A percentile compares a stretch with the other conserved stretches of the same genome.
Evolutionary conservation across 1,140 invertebrate genomes (phyloP).

Genomic region (Venturia canescens): DNA sequence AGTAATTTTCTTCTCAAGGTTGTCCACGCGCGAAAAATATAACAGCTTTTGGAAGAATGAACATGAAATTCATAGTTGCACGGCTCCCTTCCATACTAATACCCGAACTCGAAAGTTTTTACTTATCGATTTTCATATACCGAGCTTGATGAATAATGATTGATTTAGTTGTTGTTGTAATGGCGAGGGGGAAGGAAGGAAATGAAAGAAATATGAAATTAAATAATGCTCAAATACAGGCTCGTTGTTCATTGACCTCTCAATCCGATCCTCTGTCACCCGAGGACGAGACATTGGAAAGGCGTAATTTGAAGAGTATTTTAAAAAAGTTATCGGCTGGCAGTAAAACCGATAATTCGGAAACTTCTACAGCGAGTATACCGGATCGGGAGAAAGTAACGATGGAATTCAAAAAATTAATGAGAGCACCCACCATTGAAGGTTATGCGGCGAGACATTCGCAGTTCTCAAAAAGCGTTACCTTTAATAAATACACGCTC

Average conservation of each 20-base stretch:
- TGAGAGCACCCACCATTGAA: conserved; percentile 88
- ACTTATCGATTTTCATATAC: too few relatives aligned
- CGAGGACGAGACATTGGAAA: conserved; percentile 90
- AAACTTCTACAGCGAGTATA: conserved; percentile 66
- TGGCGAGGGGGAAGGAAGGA: not conserved
- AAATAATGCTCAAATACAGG: conserved; percentile 43
- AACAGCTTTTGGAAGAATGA: too few relatives aligned
- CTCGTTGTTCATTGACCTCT: conserved; percentile 49
- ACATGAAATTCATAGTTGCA: too few relatives aligned
- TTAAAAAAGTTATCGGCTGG: conserved; percentile 88
- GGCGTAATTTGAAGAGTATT: conserved; percentile 89
- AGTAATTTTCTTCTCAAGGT: too few relatives aligned
- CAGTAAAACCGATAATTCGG: conserved; percentile 74
- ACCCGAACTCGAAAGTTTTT: too few relatives aligned
- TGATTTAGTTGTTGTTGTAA: conserved; percentile 53
- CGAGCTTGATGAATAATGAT: not conserved
- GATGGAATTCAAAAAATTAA: conserved; percentile 81
- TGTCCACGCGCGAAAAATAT: too few relatives aligned
- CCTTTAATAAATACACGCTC: conserved; percentile 90
- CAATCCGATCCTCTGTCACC: conserved; percentile 76
- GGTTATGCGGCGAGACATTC: conserved; percentile 91
- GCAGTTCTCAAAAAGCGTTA: conserved; percentile 92
- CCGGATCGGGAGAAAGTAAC: conserved; percentile 73
- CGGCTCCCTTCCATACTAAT: too few relatives aligned
- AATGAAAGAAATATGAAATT: not conserved